phyloP scores from a whole-genome alignment of 2,888 invertebrate genomes.

The Mesoligia furuncula region DNA sequence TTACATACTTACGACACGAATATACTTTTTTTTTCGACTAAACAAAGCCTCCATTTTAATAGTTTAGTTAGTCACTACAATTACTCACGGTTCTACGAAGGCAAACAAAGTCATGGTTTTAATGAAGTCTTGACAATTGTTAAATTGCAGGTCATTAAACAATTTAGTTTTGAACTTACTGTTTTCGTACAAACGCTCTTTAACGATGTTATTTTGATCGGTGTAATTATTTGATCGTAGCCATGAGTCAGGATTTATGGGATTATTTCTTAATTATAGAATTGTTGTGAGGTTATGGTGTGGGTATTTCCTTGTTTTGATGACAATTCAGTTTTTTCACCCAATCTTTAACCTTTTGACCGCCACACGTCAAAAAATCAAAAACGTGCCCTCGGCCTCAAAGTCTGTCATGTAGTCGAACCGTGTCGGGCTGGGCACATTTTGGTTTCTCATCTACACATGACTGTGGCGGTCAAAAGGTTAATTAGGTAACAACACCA shows the following conservation, averaged over 20 bases:
- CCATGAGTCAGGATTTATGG: constrained; percentile 57
- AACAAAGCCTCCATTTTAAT: constrained; percentile 63
- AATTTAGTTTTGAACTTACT: constrained; percentile 62
- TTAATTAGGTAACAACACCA: neutral
- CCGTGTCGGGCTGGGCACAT: too few relatives aligned
- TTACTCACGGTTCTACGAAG: constrained; percentile 63
- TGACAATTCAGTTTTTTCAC: constrained; percentile 1
- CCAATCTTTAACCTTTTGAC: neutral
- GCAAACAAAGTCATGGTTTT: constrained; percentile 46
- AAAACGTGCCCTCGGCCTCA: too few relatives aligned
- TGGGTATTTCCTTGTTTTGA: constrained; percentile 44
- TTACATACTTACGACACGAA: constrained; percentile 59
- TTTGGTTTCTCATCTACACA: too few relatives aligned
- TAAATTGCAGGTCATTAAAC: constrained; percentile 79
- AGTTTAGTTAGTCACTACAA: constrained; percentile 59
- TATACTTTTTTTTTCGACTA: constrained; percentile 36
- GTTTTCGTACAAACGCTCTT: constrained; percentile 69
- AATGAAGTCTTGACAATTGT: constrained; percentile 74
- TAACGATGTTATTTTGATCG: constrained; percentile 46
- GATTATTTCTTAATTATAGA: constrained; percentile 52
- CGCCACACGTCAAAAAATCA: too few relatives aligned
- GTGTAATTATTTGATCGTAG: constrained; percentile 59
- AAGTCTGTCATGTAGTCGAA: too few relatives aligned
- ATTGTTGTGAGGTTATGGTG: neutral
- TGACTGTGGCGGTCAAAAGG: too few relatives aligned